Evolutionary conservation across 2,797 vertebrate genomes (phyloP).

Genomic region (Melanotaenia pygmaea): DNA sequence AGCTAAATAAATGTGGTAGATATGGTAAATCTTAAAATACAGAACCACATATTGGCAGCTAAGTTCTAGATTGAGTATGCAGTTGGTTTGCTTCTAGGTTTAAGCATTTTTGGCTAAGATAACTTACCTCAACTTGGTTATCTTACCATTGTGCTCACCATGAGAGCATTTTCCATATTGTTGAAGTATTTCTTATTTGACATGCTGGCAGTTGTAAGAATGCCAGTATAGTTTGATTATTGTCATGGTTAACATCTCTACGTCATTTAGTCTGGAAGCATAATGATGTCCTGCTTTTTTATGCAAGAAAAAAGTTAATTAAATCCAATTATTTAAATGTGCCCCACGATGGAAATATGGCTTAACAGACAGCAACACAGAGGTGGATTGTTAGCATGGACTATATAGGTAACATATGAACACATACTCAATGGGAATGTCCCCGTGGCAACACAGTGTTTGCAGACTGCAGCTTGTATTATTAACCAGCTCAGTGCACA

Average conservation of each 20-base stretch:
- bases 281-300: background rate
- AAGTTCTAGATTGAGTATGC: too few species aligned
- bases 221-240: background rate
- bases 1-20: too few species aligned
- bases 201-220: background rate
- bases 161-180: background rate
- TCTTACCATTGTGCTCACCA: background rate
- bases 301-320: background rate
- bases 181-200: background rate
- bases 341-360: background rate
- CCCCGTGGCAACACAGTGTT: constrained; percentile 25
- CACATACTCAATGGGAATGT: constrained; percentile 18
- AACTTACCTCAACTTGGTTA: too few species aligned
- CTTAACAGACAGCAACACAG: constrained; percentile 7
- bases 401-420: background rate
- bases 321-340: constrained; percentile 29
- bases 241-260: background rate
- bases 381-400: constrained; percentile 17
- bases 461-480: constrained; percentile 47
- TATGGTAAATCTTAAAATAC: too few species aligned
- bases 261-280: background rate
- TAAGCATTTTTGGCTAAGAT: too few species aligned
- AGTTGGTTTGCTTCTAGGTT: too few species aligned
- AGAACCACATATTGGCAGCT: too few species aligned
- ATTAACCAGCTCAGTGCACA: constrained; percentile 48